Evolutionary conservation across 2,888 invertebrate species (phyloP).

Genomic region (Metacarcinus magister): DNA sequence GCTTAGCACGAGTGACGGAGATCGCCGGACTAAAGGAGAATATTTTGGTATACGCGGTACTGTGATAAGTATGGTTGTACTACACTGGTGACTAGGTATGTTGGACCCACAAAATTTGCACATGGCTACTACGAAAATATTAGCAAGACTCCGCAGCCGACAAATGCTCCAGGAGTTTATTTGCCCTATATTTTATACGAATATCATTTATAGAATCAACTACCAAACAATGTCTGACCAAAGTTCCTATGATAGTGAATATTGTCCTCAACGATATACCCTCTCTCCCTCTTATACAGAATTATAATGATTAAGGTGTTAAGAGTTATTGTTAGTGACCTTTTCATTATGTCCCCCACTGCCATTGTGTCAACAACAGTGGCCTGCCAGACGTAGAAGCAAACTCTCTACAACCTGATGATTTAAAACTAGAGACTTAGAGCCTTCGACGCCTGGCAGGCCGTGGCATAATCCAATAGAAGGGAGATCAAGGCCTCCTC

Average conservation of each 20-base stretch:
- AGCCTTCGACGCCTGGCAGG: conserved; percentile 65
- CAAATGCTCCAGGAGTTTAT: conserved; percentile 66
- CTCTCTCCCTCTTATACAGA: conserved; percentile 69
- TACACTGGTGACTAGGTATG: conserved; percentile 73
- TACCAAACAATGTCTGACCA: conserved; percentile 78
- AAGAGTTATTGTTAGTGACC: conserved; percentile 73
- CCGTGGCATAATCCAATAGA: conserved; percentile 57
- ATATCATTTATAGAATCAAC: conserved; percentile 79
- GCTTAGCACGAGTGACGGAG: conserved; percentile 66
- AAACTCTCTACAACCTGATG: conserved; percentile 50
- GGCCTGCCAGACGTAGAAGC: conserved; percentile 68
- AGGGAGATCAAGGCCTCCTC: conserved; percentile 62
- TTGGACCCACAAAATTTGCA: conserved; percentile 76
- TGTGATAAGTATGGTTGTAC: conserved; percentile 76
- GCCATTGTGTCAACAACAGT: conserved; percentile 68
- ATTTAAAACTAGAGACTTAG: not conserved
- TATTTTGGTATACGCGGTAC: conserved; percentile 80
- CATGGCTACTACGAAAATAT: conserved; percentile 67
- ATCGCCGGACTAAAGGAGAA: conserved; percentile 72
- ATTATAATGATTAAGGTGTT: conserved; percentile 75
- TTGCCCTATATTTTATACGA: conserved; percentile 78
- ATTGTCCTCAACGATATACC: conserved; percentile 71
- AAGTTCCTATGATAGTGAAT: conserved; percentile 80
- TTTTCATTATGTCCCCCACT: conserved; percentile 69
- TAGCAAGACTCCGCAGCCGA: conserved; percentile 73